Conservation (phyloP, 2,113 vertebrate species). For the Chaetorhynchus papuensis region DNA sequence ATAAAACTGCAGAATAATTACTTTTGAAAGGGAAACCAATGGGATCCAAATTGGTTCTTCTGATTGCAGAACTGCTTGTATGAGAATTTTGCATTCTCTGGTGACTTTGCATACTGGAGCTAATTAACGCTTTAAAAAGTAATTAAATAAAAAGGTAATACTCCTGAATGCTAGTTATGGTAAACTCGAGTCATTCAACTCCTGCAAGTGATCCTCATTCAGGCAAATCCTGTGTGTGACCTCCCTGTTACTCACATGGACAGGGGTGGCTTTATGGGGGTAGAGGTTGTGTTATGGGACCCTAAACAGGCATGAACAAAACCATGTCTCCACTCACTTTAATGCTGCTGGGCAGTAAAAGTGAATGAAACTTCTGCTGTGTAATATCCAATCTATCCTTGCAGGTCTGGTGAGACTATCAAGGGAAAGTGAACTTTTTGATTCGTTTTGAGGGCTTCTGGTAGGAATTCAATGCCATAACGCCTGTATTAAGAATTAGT, state of each 20-base stretch:
- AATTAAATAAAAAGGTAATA: neutral
- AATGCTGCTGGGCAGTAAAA: neutral
- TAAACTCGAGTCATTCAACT: neutral
- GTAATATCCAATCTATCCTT: neutral
- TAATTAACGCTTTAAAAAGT: neutral
- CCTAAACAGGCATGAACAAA: neutral
- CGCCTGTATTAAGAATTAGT: neutral
- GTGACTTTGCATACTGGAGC: neutral
- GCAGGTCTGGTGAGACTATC: neutral
- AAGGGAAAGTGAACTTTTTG: neutral
- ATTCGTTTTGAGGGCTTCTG: neutral
- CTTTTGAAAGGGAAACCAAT: neutral
- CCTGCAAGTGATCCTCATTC: neutral
- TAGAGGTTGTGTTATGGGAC: neutral
- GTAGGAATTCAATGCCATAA: neutral
- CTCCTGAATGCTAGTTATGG: neutral
- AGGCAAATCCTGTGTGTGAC: neutral
- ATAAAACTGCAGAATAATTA: constrained; percentile 1
- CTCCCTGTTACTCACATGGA: neutral
- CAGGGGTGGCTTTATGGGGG: neutral
- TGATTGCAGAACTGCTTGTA: neutral
- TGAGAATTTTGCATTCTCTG: neutral
- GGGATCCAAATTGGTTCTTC: neutral
- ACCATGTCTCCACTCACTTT: neutral
- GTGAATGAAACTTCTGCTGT: neutral